A percentile compares a stretch with the other conserved stretches of the same genome.
Evolutionary conservation across 1,140 invertebrate genomes (phyloP).

Genomic region (Acyrthosiphon pisum): DNA sequence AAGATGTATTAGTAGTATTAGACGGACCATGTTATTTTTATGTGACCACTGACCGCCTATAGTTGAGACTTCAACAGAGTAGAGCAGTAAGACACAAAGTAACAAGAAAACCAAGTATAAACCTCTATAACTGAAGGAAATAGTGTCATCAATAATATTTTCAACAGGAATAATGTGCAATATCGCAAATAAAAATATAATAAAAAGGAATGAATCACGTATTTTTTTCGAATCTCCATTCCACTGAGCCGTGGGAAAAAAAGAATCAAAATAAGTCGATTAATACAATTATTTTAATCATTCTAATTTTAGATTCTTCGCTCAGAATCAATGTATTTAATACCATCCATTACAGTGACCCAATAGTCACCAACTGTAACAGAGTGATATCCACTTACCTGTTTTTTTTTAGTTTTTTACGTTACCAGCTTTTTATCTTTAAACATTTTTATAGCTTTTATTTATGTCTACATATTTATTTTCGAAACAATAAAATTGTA

Average conservation of each 20-base stretch:
- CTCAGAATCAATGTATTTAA: no score
- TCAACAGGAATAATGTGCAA: background rate
- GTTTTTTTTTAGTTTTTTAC: background rate
- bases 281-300: background rate
- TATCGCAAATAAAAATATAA: background rate
- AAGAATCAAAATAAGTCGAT: background rate
- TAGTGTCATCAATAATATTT: background rate
- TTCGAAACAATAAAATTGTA: background rate
- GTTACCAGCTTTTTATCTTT: background rate
- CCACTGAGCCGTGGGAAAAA: background rate
- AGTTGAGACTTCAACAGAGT: background rate
- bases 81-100: background rate
- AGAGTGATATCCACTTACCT: no score
- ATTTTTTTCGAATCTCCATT: background rate
- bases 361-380: no score
- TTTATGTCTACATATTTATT: background rate
- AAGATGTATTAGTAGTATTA: background rate
- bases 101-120: background rate
- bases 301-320: no score
- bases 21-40: background rate
- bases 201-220: background rate
- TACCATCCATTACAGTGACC: no score
- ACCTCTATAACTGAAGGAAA: background rate
- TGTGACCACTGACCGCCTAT: background rate
- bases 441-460: background rate